phyloP scores from a whole-genome alignment of 2,888 invertebrate species.

The Cyclophora albipunctata region DNA sequence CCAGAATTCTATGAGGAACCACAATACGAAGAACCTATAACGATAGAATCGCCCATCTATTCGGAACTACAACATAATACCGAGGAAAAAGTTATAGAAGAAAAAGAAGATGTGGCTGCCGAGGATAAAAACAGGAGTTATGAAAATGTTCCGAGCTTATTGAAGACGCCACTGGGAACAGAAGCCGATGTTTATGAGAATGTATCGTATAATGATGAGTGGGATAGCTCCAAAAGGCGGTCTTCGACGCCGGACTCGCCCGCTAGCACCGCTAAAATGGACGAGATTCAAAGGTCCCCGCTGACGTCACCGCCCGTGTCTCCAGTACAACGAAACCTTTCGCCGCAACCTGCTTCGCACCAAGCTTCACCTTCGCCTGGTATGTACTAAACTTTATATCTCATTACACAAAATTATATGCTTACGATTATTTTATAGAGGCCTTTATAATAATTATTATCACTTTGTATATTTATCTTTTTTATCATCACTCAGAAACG shows the following conservation, averaged over 20 bases:
- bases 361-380: slow-evolving; percentile 54
- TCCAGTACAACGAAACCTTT: slow-evolving; percentile 47
- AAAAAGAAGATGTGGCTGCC: slow-evolving; percentile 13
- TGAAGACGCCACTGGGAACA: slow-evolving; percentile 22
- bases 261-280: slow-evolving; percentile 36
- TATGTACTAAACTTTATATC: slow-evolving; percentile 30
- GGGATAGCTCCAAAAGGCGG: slow-evolving; percentile 54
- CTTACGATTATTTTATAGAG: slow-evolving; percentile 20
- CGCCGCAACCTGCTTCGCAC: slow-evolving; percentile 42
- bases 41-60: slow-evolving; percentile 32
- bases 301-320: slow-evolving; percentile 54
- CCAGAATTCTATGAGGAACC: slow-evolving; percentile 11
- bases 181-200: slow-evolving; percentile 50
- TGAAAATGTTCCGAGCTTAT: slow-evolving; percentile 38
- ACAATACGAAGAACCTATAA: slow-evolving; percentile 18
- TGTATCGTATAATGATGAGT: slow-evolving; percentile 47
- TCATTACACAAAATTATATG: neutral
- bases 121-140: slow-evolving; percentile 23
- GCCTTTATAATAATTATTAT: slow-evolving; percentile 28
- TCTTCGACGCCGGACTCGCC: slow-evolving; percentile 62
- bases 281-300: slow-evolving; percentile 44
- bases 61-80: slow-evolving; percentile 33
- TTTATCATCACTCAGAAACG: slow-evolving; percentile 35
- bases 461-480: slow-evolving; percentile 41
- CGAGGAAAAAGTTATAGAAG: slow-evolving; percentile 26